phyloP scores from a whole-genome alignment of 2,888 invertebrate species.

The Dryomyza anilis region DNA sequence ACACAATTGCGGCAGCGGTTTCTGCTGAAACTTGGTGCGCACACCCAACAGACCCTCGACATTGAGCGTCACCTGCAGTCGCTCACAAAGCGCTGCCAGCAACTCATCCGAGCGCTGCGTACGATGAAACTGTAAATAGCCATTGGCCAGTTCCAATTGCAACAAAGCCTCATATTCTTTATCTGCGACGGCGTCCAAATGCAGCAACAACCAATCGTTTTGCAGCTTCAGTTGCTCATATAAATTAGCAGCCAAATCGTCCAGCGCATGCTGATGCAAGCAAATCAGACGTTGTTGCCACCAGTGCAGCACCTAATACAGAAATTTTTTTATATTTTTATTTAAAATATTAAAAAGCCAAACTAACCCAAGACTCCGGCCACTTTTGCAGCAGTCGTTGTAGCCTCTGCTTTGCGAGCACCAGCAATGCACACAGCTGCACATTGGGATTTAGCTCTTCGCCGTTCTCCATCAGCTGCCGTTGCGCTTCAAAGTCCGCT shows the following conservation, averaged over 20 bases:
- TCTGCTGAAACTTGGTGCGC: slow-evolving; percentile 87
- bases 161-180: slow-evolving; percentile 61
- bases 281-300: slow-evolving; percentile 78
- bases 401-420: slow-evolving; percentile 61
- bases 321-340: not conserved
- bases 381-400: slow-evolving; percentile 49
- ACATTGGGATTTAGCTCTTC: slow-evolving; percentile 73
- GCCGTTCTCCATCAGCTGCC: slow-evolving; percentile 61
- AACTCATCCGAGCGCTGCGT: slow-evolving; percentile 73
- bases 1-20: slow-evolving; percentile 80
- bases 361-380: slow-evolving; percentile 48
- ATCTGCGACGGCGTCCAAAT: slow-evolving; percentile 51
- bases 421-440: slow-evolving; percentile 62
- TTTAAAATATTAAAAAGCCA: not conserved
- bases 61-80: slow-evolving; percentile 71
- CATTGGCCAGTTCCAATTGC: slow-evolving; percentile 67
- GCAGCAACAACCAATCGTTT: slow-evolving; percentile 39
- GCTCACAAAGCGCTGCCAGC: slow-evolving; percentile 68
- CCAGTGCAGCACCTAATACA: slow-evolving; percentile 54
- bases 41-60: slow-evolving; percentile 81
- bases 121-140: slow-evolving; percentile 76
- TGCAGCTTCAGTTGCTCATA: slow-evolving; percentile 60
- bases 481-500: slow-evolving; percentile 10
- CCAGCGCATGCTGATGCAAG: slow-evolving; percentile 77
- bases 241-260: slow-evolving; percentile 74